These are phyloP conservation scores for Drosophila fuyamai DNA, from an alignment of 1,140 invertebrate species.

Conservation along the genomic window DNA sequence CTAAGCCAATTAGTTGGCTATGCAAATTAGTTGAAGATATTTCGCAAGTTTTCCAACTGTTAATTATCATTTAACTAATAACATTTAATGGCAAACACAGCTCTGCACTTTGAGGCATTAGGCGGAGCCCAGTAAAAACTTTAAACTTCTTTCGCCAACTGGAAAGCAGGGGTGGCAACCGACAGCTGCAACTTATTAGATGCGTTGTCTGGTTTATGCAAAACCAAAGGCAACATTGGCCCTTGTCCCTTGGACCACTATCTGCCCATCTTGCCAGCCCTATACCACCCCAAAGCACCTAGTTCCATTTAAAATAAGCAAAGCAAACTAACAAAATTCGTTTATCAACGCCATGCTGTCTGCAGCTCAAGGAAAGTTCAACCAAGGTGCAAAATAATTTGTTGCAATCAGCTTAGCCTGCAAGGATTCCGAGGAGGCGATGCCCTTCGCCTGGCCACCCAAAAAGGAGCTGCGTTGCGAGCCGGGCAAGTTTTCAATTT, in stretches of 20 bases:
- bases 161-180: slow-evolving; percentile 24
- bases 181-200: slow-evolving; percentile 79
- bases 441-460: slow-evolving; percentile 4
- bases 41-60: slow-evolving; percentile 63
- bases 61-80: slow-evolving; percentile 76
- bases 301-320: slow-evolving; percentile 77
- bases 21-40: slow-evolving; percentile 62
- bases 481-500: slow-evolving; percentile 79
- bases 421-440: slow-evolving; percentile 42
- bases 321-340: slow-evolving; percentile 82
- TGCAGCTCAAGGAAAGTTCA: slow-evolving; percentile 78
- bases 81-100: slow-evolving; percentile 78
- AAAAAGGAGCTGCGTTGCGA: slow-evolving; percentile 16
- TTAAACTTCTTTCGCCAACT: slow-evolving; percentile 39
- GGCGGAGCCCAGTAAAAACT: slow-evolving; percentile 41
- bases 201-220: slow-evolving; percentile 68
- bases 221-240: slow-evolving; percentile 75
- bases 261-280: too few species aligned
- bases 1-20: slow-evolving; percentile 72
- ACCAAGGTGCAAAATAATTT: slow-evolving; percentile 82
- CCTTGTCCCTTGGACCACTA: slow-evolving; percentile 12
- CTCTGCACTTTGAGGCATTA: slow-evolving; percentile 68
- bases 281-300: background rate
- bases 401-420: slow-evolving; percentile 80
- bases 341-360: slow-evolving; percentile 79